These are phyloP conservation scores for Deilephila elpenor DNA, from an alignment of 2,888 invertebrate genomes.

Conservation along the genomic window DNA sequence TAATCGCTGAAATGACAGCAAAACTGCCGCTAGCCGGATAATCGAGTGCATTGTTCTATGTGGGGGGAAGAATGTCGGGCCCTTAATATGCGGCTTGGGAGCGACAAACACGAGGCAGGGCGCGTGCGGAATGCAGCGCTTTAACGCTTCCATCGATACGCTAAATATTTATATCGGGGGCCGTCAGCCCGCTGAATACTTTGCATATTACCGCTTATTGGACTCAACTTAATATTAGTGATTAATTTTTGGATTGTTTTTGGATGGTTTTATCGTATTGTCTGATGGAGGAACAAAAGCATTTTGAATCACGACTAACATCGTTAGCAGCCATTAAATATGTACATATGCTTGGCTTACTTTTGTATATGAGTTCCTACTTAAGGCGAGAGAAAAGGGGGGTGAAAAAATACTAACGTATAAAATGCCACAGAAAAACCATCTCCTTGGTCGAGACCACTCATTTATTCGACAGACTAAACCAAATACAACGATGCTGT, in stretches of 20 bases:
- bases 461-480: too few relatives aligned
- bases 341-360: too few relatives aligned
- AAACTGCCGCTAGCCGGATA: constrained; percentile 31
- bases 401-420: too few relatives aligned
- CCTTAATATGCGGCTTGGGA: constrained; percentile 58
- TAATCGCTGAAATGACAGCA: constrained; percentile 18
- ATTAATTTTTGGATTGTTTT: neutral
- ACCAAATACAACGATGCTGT: too few relatives aligned
- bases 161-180: constrained; percentile 35
- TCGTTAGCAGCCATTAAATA: too few relatives aligned
- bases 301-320: too few relatives aligned
- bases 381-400: too few relatives aligned
- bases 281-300: too few relatives aligned
- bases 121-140: constrained; percentile 65
- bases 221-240: constrained; percentile 23
- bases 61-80: constrained; percentile 53
- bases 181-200: neutral
- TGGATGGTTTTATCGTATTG: too few relatives aligned
- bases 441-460: too few relatives aligned
- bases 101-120: constrained; percentile 64
- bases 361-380: too few relatives aligned
- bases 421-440: too few relatives aligned
- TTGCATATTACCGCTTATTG: constrained; percentile 36
- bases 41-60: constrained; percentile 46
- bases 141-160: constrained; percentile 51